These are phyloP conservation scores for Xiphydria camelus DNA, from an alignment of 2,888 invertebrate species.

Conservation along the genomic window DNA sequence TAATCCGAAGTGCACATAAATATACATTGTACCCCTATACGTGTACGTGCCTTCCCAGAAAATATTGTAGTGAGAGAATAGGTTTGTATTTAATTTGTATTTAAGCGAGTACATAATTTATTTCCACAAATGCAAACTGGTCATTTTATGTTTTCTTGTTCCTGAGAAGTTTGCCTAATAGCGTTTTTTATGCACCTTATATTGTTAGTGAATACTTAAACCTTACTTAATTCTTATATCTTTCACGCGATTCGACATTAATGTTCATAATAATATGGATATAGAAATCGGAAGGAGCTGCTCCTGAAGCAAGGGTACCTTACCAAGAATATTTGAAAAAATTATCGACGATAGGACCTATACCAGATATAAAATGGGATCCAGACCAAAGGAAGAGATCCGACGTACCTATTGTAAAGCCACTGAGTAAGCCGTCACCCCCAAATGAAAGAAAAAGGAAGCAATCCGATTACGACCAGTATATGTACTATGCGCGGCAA, in stretches of 20 bases:
- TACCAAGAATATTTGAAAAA: slow-evolving; percentile 11
- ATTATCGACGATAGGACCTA: slow-evolving; percentile 12
- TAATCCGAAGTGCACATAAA: too few relatives aligned
- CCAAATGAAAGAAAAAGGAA: slow-evolving; percentile 12
- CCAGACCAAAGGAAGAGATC: slow-evolving; percentile 13
- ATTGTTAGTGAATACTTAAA: too few relatives aligned
- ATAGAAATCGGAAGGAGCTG: neutral
- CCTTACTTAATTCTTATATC: neutral
- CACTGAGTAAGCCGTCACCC: slow-evolving; percentile 8
- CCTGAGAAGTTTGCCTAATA: too few relatives aligned
- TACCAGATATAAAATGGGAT: slow-evolving; percentile 11
- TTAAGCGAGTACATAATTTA: too few relatives aligned
- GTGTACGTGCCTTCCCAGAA: too few relatives aligned
- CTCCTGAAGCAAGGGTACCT: slow-evolving; percentile 5
- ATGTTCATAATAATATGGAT: too few relatives aligned
- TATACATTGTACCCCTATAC: too few relatives aligned
- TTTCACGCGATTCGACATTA: too few relatives aligned
- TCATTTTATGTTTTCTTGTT: too few relatives aligned
- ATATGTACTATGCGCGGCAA: slow-evolving; percentile 13
- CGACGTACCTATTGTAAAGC: slow-evolving; percentile 9
- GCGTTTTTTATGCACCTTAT: neutral
- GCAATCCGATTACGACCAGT: slow-evolving; percentile 12
- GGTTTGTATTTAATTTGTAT: too few relatives aligned
- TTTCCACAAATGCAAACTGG: too few relatives aligned
- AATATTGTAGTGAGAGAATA: too few relatives aligned